Base-by-base conservation (phyloP, 1,140 invertebrate genomes). In the Lethrus apterus region DNA sequence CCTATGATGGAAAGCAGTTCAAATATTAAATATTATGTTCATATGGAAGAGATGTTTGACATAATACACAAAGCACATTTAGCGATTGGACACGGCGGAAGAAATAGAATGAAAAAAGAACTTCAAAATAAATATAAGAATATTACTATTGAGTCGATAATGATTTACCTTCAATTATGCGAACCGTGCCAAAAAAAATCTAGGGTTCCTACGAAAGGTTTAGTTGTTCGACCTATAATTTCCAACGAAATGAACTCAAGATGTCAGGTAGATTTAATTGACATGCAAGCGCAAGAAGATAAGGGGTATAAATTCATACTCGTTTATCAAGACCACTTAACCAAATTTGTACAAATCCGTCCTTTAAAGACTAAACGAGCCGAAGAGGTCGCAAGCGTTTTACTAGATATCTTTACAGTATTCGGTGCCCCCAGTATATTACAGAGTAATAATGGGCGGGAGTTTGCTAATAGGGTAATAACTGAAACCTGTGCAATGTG, bases 261-360 rank as follows among this genome's bases (percentile, higher is more conserved):
- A 41, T 68, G 65, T 49, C 68, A 73, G 61, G 60, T 74, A 9
- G 70, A 74, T 54, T 48, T 74, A 4, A 73, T 73, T n/a, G n/a
- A n/a, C n/a, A n/a, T n/a, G n/a, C n/a, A n/a, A n/a, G n/a, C n/a
- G n/a, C n/a, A n/a, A n/a, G n/a, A n/a, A n/a, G n/a, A n/a, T n/a
- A n/a, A 55, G 8, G 52, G 62, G 0, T 68, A 48, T 43, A 67
- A 63, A 47, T 71, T 63, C 44, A 59, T 72, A 35, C 46, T 74
- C 19, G 54, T 66, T 1, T 73, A 73, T 50, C 66, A 72, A 58
- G 65, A 71, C 42, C 62, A 70, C 35, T 47, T 66, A 4, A 69
- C 64, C 3, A 72, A 72, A 52, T 72, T 68, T 60, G 46, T 63
- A 0, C 1, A 46, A 5, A n/a, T n/a, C n/a, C n/a, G 55, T 13